Percentiles rank a stretch among this genome's conserved stretches.
phyloP scores from a whole-genome alignment of 2,797 vertebrate genomes.

The Setipinna tenuifilis region DNA sequence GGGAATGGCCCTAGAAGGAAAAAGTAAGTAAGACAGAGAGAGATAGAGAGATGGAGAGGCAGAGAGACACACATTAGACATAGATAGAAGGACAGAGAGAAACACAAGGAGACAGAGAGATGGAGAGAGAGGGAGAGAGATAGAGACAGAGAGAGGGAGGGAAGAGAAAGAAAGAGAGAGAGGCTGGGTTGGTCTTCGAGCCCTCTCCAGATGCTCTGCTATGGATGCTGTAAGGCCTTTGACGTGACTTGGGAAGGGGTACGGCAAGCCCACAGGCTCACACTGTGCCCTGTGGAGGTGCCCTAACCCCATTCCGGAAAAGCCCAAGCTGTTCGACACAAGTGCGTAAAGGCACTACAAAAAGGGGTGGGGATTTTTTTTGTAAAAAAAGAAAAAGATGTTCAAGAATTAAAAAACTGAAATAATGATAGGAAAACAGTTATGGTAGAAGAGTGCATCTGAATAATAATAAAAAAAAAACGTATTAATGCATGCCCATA shows the following conservation, averaged over 20 bases:
- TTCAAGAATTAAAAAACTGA: neutral
- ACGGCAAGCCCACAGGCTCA: neutral
- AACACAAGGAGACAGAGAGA: no score
- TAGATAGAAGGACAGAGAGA: no score
- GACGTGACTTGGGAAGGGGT: neutral
- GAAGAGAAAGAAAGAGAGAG: neutral
- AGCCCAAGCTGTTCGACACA: slow-evolving; percentile 67
- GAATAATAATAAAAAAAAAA: neutral
- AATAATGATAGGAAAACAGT: neutral
- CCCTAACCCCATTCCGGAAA: slow-evolving; percentile 66
- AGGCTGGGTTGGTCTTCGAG: neutral
- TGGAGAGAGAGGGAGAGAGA: neutral
- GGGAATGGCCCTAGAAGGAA: neutral
- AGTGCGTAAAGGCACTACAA: slow-evolving; percentile 81
- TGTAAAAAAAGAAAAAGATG: neutral
- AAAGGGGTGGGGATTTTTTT: slow-evolving; percentile 43
- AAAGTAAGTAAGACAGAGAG: neutral
- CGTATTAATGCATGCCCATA: neutral
- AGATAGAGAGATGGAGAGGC: no score
- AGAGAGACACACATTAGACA: no score
- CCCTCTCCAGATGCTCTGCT: neutral
- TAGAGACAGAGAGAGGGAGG: no score
- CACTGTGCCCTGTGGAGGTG: slow-evolving; percentile 59
- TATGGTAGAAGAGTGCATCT: neutral
- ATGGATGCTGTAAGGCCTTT: slow-evolving; percentile 20